Conservation (phyloP, 2,888 invertebrate genomes). For the Tenthredo mesomela region DNA sequence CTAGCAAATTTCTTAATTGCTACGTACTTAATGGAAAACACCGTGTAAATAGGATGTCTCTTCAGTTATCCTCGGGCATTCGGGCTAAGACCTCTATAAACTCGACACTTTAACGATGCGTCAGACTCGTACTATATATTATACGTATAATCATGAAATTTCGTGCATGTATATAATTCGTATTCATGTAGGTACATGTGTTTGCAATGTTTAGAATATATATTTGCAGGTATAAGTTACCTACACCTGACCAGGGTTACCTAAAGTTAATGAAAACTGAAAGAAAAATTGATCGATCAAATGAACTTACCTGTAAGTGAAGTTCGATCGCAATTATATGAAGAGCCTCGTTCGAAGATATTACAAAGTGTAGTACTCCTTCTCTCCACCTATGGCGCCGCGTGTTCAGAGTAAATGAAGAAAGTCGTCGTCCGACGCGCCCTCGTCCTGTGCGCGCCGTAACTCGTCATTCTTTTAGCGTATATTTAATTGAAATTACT, state of each 20-base stretch:
- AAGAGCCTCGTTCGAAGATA: no score
- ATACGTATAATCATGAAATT: conserved; percentile 8
- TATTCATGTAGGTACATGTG: neutral
- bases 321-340: no score
- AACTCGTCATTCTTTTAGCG: no score
- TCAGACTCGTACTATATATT: neutral
- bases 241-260: neutral
- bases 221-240: neutral
- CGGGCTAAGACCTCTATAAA: conserved; percentile 1
- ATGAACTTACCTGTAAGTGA: no score
- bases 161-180: neutral
- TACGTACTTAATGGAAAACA: conserved; percentile 6
- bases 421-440: no score
- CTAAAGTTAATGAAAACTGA: neutral
- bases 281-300: no score
- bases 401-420: no score
- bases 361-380: no score
- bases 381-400: no score
- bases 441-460: no score
- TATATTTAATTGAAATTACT: no score
- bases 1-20: conserved; percentile 1
- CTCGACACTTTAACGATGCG: conserved; percentile 17
- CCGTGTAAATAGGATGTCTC: neutral
- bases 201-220: neutral
- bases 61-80: neutral